Percentiles rank a stretch among this genome's conserved stretches.
Conservation (phyloP, 2,113 vertebrate genomes). For the Leucopsar rothschildi region DNA sequence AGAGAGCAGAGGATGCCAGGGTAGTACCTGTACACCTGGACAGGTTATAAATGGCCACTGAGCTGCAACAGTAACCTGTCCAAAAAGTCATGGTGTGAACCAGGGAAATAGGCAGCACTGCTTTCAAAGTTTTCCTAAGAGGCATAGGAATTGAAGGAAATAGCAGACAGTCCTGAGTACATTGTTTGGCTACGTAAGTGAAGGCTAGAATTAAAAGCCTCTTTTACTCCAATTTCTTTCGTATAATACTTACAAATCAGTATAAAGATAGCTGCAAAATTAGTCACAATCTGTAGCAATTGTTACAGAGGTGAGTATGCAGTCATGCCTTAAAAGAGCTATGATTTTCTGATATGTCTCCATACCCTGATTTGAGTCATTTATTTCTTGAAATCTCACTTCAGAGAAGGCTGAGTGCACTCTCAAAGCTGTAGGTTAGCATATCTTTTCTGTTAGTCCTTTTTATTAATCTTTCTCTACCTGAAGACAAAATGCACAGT, state of each 20-base stretch:
- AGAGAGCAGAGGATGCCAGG: background rate
- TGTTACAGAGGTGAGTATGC: background rate
- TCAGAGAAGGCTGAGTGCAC: background rate
- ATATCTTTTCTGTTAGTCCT: background rate
- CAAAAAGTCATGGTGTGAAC: background rate
- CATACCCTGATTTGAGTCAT: background rate
- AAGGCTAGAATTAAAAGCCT: background rate
- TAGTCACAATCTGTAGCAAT: background rate
- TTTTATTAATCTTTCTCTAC: background rate
- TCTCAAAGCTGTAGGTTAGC: background rate
- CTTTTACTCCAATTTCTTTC: background rate
- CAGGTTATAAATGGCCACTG: background rate
- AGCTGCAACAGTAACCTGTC: background rate
- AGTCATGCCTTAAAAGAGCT: background rate
- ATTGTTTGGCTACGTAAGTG: background rate
- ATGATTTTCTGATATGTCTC: background rate
- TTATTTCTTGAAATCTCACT: constrained; percentile 8
- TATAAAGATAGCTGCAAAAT: background rate
- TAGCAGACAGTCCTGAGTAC: background rate
- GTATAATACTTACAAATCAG: background rate
- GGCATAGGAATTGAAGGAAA: background rate
- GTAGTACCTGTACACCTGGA: too few species aligned
- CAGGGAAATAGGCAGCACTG: background rate
- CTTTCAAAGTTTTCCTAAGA: background rate
- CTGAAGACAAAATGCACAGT: background rate